Evolutionary conservation across 2,888 invertebrate species (phyloP), one percentile per base, ranked within the genome.

Genomic region (Punctoribates punctum): DNA sequence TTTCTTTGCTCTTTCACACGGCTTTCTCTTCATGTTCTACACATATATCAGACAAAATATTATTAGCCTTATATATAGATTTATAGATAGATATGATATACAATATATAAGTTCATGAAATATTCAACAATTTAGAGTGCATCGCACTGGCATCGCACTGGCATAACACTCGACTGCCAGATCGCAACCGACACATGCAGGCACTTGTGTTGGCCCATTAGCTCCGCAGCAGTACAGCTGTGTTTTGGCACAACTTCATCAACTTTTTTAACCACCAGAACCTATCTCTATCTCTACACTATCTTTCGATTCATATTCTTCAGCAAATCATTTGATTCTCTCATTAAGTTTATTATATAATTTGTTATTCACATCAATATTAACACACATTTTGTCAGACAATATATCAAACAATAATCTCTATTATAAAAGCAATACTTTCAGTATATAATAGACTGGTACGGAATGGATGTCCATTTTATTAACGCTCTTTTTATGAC

Each of bases 51-150:
- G 13, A 62, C 20, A 42, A 42, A 42, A 42, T 42, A 42, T 42
- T 42, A 42, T 42, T 42, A 42, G 42, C 42, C 42, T 57, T 57
- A 57, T 57, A 57, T 57, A 23, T 57, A 25, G 57, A 51, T 23
- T 23, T 23, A 23, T 57, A 57, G 20, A 54, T 20, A 54, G 20
- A 57, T 11, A 8, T 20, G 4, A 57, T 70, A 70, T 70, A 70
- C 62, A 34, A 42, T 38, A 42, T 70, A 42, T 38, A 38, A 42
- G 42, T 70, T 70, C 38, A 70, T 70, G 42, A 46, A 70, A 70
- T 70, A 70, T 70, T 70, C 70, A 70, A 70, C 70, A 70, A 70
- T 70, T 70, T 70, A 42, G 38, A 70, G 70, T 34, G 46, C 70
- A 70, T 70, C 70, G 70, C 70, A 42, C 70, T 70, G 46, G 0